Percentiles rank a stretch among this genome's conserved stretches.
These are phyloP conservation scores for Mustelus asterias DNA, from an alignment of 2,113 vertebrate species.

Conservation along the genomic window DNA sequence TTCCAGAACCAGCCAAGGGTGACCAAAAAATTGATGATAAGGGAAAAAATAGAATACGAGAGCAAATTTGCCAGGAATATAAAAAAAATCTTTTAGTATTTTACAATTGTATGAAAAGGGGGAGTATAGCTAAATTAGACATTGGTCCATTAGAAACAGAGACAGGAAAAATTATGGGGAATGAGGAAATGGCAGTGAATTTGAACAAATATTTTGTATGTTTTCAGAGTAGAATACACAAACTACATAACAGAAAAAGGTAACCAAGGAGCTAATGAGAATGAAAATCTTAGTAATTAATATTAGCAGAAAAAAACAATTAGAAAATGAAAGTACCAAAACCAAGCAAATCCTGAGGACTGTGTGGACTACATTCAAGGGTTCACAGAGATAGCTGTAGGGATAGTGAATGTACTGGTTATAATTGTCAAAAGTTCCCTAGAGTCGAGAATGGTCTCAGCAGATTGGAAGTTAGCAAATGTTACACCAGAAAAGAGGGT, in stretches of 20 bases:
- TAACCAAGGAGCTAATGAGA: neutral
- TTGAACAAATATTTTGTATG: neutral
- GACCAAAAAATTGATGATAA: no score
- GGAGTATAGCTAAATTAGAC: neutral
- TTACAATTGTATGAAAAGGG: neutral
- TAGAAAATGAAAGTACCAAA: neutral
- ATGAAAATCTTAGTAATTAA: neutral
- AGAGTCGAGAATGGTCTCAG: neutral
- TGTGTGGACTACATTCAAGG: neutral
- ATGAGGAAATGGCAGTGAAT: neutral
- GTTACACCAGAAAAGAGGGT: neutral
- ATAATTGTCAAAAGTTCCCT: neutral
- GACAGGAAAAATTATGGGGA: neutral
- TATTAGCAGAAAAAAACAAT: neutral
- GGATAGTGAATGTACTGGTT: neutral
- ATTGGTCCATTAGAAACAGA: neutral
- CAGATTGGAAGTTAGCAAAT: neutral
- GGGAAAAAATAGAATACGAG: no score
- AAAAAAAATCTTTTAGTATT: no score
- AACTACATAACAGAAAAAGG: neutral
- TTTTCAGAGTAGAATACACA: neutral
- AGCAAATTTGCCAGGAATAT: no score
- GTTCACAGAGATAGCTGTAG: neutral
- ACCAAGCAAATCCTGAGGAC: neutral
- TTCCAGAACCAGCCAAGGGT: no score